Percentiles rank a stretch among this genome's conserved stretches.
These are phyloP conservation scores for Notothenia coriiceps DNA, from an alignment of 2,113 vertebrate species.

Conservation along the genomic window DNA sequence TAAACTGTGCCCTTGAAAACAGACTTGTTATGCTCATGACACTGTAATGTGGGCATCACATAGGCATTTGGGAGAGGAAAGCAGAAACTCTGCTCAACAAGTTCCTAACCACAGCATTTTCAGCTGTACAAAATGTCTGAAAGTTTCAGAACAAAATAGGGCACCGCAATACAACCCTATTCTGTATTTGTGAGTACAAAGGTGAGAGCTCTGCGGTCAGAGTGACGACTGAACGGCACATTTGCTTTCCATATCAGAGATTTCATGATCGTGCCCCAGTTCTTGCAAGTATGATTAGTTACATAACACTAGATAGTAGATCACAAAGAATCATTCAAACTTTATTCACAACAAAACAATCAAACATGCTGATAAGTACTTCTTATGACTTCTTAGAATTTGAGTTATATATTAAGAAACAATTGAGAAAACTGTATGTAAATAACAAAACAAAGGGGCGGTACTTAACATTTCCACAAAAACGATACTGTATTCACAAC, in stretches of 20 bases:
- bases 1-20: constrained; percentile 18
- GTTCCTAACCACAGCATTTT: constrained; percentile 50
- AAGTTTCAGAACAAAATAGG: constrained; percentile 31
- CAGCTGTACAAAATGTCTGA: constrained; percentile 8
- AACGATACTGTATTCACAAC: neutral
- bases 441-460: neutral
- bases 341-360: neutral
- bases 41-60: neutral
- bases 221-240: neutral
- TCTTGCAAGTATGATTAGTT: neutral
- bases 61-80: constrained; percentile 14
- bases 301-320: neutral
- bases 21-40: constrained; percentile 35
- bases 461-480: constrained; percentile 18
- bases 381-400: too few species aligned
- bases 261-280: neutral
- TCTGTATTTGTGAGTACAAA: constrained; percentile 29
- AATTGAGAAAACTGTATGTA: neutral
- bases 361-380: too few species aligned
- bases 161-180: neutral
- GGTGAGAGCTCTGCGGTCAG: constrained; percentile 29
- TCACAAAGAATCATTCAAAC: neutral
- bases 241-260: neutral
- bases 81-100: constrained; percentile 21
- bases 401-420: too few species aligned